phyloP scores from a whole-genome alignment of 2,888 invertebrate species.

The Polylopha cassiicola region DNA sequence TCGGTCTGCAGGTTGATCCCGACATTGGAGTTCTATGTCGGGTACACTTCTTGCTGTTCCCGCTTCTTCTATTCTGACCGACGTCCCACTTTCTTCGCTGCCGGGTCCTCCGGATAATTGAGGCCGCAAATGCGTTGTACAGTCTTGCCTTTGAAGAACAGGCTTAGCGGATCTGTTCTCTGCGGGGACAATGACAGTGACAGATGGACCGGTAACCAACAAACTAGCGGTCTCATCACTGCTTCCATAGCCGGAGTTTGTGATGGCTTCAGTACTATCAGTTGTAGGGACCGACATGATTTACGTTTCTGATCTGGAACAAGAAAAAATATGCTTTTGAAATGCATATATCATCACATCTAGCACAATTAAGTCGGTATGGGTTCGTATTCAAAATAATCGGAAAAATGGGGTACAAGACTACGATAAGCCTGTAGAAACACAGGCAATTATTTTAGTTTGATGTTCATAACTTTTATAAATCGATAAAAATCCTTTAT shows the following conservation, averaged over 20 bases:
- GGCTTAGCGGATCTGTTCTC: conserved; percentile 81
- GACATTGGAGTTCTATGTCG: conserved; percentile 88
- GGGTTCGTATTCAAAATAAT: too few relatives aligned
- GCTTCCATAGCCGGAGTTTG: conserved; percentile 83
- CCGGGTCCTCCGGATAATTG: conserved; percentile 85
- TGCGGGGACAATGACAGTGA: conserved; percentile 69
- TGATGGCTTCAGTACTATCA: conserved; percentile 74
- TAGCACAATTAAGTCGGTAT: too few relatives aligned
- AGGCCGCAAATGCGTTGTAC: conserved; percentile 85
- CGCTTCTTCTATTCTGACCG: conserved; percentile 80
- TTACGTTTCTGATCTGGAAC: conserved; percentile 58
- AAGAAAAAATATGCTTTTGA: conserved; percentile 30
- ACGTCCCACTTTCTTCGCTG: conserved; percentile 84
- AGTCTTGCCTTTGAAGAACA: conserved; percentile 90
- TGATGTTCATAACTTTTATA: too few relatives aligned
- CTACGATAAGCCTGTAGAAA: too few relatives aligned
- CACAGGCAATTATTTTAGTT: too few relatives aligned
- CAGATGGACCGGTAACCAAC: conserved; percentile 80
- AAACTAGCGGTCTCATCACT: conserved; percentile 90
- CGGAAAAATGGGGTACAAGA: too few relatives aligned
- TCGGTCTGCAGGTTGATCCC: conserved; percentile 73
- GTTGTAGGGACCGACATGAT: conserved; percentile 73
- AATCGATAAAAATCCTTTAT: too few relatives aligned
- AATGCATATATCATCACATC: too few relatives aligned
- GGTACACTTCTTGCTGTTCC: conserved; percentile 86